Evolutionary conservation across 1,140 invertebrate species (phyloP).

Genomic region (Habropoda laboriosa): DNA sequence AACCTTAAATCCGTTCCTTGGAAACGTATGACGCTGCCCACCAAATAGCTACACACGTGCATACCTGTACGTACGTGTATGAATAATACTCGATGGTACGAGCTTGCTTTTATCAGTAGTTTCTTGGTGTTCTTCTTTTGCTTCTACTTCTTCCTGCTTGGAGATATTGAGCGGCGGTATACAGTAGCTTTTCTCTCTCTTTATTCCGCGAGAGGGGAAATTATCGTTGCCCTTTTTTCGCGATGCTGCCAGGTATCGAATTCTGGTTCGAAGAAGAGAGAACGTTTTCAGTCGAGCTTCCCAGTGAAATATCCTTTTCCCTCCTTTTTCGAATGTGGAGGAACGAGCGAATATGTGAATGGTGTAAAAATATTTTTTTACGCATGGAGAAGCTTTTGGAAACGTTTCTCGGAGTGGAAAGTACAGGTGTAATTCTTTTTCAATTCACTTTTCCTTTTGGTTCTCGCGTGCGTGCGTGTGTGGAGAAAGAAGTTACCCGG

Average conservation of each 20-base stretch:
- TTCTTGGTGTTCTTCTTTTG: not conserved
- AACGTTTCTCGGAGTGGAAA: no score
- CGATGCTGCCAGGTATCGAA: not conserved
- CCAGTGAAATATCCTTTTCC: no score
- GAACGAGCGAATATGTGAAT: no score
- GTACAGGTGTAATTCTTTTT: no score
- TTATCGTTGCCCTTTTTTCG: slow-evolving; percentile 12
- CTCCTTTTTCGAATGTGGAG: no score
- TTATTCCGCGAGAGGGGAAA: not conserved
- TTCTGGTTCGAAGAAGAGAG: not conserved
- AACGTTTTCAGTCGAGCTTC: not conserved
- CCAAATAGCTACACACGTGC: not conserved
- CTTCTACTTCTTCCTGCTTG: not conserved
- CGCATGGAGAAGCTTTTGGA: no score
- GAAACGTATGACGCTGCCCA: slow-evolving; percentile 22
- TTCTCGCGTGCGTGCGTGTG: no score
- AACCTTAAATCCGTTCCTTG: slow-evolving; percentile 31
- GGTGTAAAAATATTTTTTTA: no score
- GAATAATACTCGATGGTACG: slow-evolving; percentile 21
- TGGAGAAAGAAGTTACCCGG: no score
- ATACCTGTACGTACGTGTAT: not conserved
- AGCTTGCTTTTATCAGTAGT: not conserved
- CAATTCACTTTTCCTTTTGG: no score
- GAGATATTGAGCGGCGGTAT: slow-evolving; percentile 5
- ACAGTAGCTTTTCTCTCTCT: not conserved